Evolutionary conservation across 2,888 invertebrate genomes (phyloP).

Genomic region (Leptinotarsa rubiginosa): DNA sequence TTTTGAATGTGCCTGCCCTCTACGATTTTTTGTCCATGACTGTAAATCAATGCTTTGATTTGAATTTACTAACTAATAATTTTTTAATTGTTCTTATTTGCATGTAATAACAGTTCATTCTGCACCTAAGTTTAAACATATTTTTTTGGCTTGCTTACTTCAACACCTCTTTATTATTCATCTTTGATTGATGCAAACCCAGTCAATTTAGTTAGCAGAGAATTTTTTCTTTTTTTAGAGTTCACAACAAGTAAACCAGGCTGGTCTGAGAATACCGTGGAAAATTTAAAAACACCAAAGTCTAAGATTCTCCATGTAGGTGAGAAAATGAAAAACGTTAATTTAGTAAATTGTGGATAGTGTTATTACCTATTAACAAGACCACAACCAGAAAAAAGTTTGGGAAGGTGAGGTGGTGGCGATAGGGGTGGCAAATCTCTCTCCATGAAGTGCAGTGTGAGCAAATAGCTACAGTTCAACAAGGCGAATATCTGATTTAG

Average conservation of each 20-base stretch:
- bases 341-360: no score
- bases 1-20: no score
- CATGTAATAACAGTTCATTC: no score
- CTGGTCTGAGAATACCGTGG: slow-evolving; percentile 4
- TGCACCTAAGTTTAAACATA: no score
- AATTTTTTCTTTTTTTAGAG: background rate
- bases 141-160: background rate
- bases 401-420: background rate
- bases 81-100: no score
- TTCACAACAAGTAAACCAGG: background rate
- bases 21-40: no score
- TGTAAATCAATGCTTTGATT: no score
- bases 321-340: background rate
- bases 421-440: no score
- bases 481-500: no score
- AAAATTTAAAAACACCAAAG: slow-evolving; percentile 10
- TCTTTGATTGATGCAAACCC: background rate
- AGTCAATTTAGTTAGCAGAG: background rate
- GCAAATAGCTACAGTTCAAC: no score
- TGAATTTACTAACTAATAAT: no score
- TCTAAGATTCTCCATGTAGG: background rate
- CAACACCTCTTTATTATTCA: background rate
- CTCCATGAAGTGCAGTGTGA: no score
- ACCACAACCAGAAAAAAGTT: background rate
- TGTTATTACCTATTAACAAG: background rate